Base-by-base conservation (phyloP, 2,888 invertebrate genomes). In the Trichogramma dendrolimi region DNA sequence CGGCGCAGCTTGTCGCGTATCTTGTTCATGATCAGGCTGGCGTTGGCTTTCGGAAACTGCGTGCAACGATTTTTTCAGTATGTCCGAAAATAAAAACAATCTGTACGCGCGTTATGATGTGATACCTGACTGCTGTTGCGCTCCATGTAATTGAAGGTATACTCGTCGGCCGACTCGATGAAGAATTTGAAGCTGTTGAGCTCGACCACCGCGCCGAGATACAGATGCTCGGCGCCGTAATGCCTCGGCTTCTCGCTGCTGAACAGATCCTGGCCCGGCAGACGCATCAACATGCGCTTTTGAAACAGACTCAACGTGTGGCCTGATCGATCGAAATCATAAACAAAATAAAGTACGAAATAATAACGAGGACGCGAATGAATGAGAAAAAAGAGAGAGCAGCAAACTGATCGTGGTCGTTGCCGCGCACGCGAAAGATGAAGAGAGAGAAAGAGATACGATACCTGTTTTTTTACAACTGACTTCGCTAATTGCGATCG, bases 111-210 rank as follows among this genome's bases (percentile, higher is more conserved):
- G 14, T 14, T 14, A 2, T 14, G 27, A 27, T 27, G 3, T 2
- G 27, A 27, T 39, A 92, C 93, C 84, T 91, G 85, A 61, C 85
- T 80, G 60, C 86, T 81, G 78, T 93, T 83, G 6, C 88, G 74
- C 78, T 96, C 95, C 94, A 95, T 89, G 73, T 92, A 95, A 50
- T 89, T 84, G 55, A 94, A 79, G 0, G 93, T 91, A 73, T 92
- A 96, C 72, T 92, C 90, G 75, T 96, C 96, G 2, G 94, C 93
- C 2, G 87, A 87, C 1, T 86, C 82, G 42, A 96, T 82, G 54
- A 89, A 81, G 77, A 96, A 96, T 53, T 87, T 79, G 72, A 92
- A 93, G 68, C 87, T 86, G 74, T 90, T 89, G 14, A 96, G 83
- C 48, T 87, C 86, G 51, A 96, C 72, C 51, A 85, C 85, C 38